Base-by-base conservation (phyloP, 2,113 vertebrate species). In the Phrynosoma platyrhinos region DNA sequence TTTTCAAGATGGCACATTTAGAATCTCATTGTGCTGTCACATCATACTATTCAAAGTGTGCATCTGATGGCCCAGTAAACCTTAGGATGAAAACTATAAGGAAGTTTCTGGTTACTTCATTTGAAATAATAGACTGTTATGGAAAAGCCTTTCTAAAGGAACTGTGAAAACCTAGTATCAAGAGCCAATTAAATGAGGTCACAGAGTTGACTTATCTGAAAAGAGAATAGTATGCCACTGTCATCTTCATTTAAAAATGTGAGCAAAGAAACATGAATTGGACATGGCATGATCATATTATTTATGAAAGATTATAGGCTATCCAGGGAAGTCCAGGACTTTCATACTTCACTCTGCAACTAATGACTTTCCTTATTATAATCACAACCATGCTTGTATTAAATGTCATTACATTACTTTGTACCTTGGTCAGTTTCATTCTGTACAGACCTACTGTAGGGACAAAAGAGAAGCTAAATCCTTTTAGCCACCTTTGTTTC, bases 301-400 rank as follows among this genome's bases (percentile, higher is more conserved):
- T 94, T 95, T 95, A 92, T 87, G 58, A 88, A 91, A 94, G 76
- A 92, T 93, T 95, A 90, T 36, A 93, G 71, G 89, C 92, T 88
- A 80, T 94, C 77, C 23, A 90, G 87, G 47, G 75, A 90, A 94
- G 87, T 91, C 92, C 92, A 93, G 69, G 2, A 84, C 90, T 90
- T 91, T 53, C 78, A 80, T 87, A 77, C 91, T 90, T 93, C 89
- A 92, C 87, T 94, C 91, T 89, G 68, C 40, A 94, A 89, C 53
- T 91, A 93, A 95, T 94, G 85, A 88, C 87, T 92, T 93, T 90
- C 87, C 52, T 95, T 87, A 92, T 95, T 94, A 92, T 88, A 94
- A 64, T 83, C 80, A 91, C 92, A 81, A 90, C 77, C 40, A 83
- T 82, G 77, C 87, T 95, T 88, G 88, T 91, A 53, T 47, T 80